Conservation (phyloP, 2,888 invertebrate species). For the Napeogenes sylphis region DNA sequence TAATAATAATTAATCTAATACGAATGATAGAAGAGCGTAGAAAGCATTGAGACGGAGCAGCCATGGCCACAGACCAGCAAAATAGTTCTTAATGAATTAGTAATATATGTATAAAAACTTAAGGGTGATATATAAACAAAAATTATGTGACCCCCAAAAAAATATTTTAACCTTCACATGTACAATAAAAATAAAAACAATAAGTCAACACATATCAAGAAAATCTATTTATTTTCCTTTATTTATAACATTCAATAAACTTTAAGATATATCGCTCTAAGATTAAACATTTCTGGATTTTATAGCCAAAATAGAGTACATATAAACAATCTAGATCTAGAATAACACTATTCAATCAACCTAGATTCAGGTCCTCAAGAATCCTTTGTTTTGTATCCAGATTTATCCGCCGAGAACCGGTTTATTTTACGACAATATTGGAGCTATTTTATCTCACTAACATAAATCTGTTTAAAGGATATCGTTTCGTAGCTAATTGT, state of each 20-base stretch:
- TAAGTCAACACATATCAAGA: neutral
- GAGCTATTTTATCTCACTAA: constrained; percentile 7
- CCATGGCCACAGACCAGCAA: too few species aligned
- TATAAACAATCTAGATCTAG: constrained; percentile 38
- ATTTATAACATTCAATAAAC: neutral
- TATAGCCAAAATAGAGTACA: constrained; percentile 25
- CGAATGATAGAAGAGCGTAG: too few species aligned
- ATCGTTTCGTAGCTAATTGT: constrained; percentile 2
- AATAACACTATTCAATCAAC: constrained; percentile 40
- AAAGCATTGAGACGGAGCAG: too few species aligned
- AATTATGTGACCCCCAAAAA: too few species aligned
- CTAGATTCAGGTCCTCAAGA: constrained; percentile 38
- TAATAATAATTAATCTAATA: too few species aligned
- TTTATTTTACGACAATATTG: constrained; percentile 21
- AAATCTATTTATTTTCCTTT: neutral
- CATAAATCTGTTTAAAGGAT: constrained; percentile 5
- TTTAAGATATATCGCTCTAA: neutral
- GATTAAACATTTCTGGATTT: constrained; percentile 13
- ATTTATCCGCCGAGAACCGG: constrained; percentile 27
- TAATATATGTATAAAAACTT: too few species aligned
- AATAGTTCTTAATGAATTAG: too few species aligned
- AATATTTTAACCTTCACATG: too few species aligned
- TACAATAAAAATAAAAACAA: too few species aligned
- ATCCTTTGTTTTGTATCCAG: constrained; percentile 38
- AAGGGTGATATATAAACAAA: too few species aligned